Evolutionary conservation across 2,797 vertebrate species (phyloP).

Genomic region (Scleropages formosus): DNA sequence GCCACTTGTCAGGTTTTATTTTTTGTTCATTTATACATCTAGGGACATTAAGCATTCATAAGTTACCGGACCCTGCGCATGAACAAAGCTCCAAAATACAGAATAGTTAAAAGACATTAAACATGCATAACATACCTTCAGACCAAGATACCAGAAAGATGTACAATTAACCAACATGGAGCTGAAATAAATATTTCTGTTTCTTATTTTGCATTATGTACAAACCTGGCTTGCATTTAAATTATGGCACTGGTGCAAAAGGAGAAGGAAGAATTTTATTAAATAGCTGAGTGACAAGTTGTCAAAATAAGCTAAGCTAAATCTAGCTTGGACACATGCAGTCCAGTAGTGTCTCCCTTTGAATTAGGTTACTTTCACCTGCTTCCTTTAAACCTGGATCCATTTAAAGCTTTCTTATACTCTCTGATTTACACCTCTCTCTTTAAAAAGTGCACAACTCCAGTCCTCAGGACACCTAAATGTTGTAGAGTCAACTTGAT

Average conservation of each 20-base stretch:
- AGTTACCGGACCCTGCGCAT: background rate
- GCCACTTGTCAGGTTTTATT: background rate
- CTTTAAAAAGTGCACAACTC: too few relatives aligned
- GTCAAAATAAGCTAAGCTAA: too few relatives aligned
- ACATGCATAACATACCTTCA: constrained; percentile 18
- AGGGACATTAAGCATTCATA: background rate
- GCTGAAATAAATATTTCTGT: background rate
- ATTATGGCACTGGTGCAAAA: background rate
- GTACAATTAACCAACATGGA: background rate
- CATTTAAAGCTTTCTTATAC: too few relatives aligned
- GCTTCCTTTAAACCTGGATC: too few relatives aligned
- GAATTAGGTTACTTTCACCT: background rate
- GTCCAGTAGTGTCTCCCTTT: background rate
- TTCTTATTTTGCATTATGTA: constrained; percentile 18
- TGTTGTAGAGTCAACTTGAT: too few relatives aligned
- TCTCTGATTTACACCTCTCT: background rate
- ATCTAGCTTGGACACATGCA: background rate
- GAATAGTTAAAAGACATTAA: background rate
- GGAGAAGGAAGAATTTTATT: constrained; percentile 2
- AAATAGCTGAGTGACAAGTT: background rate
- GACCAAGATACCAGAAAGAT: constrained; percentile 7
- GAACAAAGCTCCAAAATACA: background rate
- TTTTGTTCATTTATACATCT: background rate
- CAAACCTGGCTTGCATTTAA: constrained; percentile 2
- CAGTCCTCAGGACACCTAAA: too few relatives aligned